These are phyloP conservation scores for Hippocampus mohnikei DNA, from an alignment of 2,113 vertebrate species.

Conservation along the genomic window DNA sequence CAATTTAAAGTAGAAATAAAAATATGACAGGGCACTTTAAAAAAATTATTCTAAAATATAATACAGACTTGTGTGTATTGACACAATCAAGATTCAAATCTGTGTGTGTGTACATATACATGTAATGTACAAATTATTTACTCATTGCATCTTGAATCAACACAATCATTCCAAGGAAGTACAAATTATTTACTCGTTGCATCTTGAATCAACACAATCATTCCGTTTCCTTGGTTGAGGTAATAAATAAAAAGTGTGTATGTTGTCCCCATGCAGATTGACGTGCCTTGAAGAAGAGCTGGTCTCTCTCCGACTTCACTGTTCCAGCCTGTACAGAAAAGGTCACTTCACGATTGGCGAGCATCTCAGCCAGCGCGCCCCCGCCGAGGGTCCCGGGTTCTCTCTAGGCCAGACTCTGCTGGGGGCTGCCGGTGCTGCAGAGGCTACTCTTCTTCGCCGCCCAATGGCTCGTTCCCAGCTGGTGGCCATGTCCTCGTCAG, in stretches of 20 bases:
- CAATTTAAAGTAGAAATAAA: no score
- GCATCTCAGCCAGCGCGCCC: constrained; percentile 49
- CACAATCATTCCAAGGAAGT: background rate
- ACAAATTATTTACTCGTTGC: no score
- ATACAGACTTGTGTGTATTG: no score
- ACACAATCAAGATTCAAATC: no score
- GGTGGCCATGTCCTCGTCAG: constrained; percentile 90
- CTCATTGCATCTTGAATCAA: background rate
- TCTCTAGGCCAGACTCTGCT: constrained; percentile 74
- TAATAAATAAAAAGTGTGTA: no score
- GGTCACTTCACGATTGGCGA: constrained; percentile 82
- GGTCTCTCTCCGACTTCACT: constrained; percentile 88
- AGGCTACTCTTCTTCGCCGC: constrained; percentile 79
- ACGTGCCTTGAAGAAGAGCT: constrained; percentile 91
- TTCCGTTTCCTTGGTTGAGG: background rate
- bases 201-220: background rate
- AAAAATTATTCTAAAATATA: no score
- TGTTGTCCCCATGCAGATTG: constrained; percentile 67
- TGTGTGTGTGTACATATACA: no score
- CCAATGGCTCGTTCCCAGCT: constrained; percentile 87
- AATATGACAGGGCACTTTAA: no score
- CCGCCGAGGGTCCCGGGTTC: constrained; percentile 65
- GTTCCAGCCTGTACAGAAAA: constrained; percentile 90
- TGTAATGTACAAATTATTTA: no score
- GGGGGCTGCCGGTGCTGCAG: constrained; percentile 67